Conservation (phyloP, 1,140 invertebrate species). For the Rhagoletis zephyria region DNA sequence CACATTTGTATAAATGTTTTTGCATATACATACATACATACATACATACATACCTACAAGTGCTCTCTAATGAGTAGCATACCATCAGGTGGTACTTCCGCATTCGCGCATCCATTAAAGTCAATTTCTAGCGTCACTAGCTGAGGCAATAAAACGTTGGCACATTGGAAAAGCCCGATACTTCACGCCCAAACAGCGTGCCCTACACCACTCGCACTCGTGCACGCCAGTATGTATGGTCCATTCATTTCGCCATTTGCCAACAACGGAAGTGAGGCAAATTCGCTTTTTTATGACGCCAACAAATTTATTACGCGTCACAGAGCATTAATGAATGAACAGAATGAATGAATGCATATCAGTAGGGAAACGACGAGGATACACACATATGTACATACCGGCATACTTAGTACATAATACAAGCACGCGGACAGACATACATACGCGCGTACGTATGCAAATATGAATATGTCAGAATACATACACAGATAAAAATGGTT, state of each 20-base stretch:
- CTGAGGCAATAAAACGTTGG: neutral
- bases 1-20: no score
- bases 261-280: constrained; percentile 45
- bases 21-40: neutral
- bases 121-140: constrained; percentile 41
- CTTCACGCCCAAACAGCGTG: constrained; percentile 35
- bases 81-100: constrained; percentile 42
- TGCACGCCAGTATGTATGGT: neutral
- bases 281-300: constrained; percentile 59
- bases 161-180: neutral
- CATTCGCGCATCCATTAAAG: constrained; percentile 23
- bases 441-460: neutral
- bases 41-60: neutral
- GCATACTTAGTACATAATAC: neutral
- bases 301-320: constrained; percentile 71
- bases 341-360: constrained; percentile 52
- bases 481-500: no score
- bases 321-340: constrained; percentile 69
- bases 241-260: constrained; percentile 17
- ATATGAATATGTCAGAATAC: no score
- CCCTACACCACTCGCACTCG: neutral
- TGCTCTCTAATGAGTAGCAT: no score
- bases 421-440: neutral
- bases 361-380: neutral
- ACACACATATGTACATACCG: neutral